Conservation (phyloP, 2,113 vertebrate genomes). For the Formicarius rufipectus region DNA sequence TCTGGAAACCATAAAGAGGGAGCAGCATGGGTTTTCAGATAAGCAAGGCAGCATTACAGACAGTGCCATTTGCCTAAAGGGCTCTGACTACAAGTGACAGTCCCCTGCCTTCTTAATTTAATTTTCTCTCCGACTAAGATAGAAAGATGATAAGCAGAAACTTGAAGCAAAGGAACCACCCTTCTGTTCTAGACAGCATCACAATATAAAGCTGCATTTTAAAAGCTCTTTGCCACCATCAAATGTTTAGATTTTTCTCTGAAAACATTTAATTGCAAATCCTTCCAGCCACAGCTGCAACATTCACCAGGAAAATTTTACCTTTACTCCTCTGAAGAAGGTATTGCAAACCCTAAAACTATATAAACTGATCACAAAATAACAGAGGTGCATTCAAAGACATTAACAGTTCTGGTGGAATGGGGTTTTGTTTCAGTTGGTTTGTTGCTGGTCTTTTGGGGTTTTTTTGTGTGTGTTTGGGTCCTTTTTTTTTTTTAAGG, state of each 20-base stretch:
- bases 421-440: fast-evolving
- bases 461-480: no score
- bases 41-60: background rate
- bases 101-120: background rate
- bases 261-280: background rate
- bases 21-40: background rate
- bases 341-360: background rate
- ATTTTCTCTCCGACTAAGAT: background rate
- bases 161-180: background rate
- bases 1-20: background rate
- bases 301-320: background rate
- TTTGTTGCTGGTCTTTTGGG: fast-evolving
- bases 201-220: background rate
- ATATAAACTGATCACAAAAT: background rate
- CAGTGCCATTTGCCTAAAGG: background rate
- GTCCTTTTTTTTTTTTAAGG: background rate
- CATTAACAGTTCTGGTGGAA: background rate
- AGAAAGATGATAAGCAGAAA: background rate
- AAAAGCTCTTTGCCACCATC: background rate
- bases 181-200: background rate
- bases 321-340: background rate
- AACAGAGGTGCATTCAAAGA: background rate
- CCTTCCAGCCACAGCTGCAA: background rate
- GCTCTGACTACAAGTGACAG: background rate
- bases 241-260: background rate